Percentiles rank a stretch among this genome's conserved stretches.
Evolutionary conservation across 37 sponge, comb jelly and placozoan species (phyloP).

Genomic region (Halichondria panicea): DNA sequence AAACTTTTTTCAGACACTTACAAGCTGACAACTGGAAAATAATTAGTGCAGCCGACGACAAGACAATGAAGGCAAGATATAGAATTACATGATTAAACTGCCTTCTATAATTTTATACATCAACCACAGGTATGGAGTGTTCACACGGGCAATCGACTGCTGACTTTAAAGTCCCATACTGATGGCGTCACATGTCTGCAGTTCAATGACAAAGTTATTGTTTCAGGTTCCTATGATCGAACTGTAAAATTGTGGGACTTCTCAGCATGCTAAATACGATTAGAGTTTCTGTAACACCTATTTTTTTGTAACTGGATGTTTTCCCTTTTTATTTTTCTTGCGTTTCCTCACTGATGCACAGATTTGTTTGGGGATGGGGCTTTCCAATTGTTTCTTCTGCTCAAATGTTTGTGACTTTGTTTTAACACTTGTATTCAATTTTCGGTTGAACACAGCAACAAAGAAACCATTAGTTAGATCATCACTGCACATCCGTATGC

Average conservation of each 20-base stretch:
- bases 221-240: constrained; percentile 97
- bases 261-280: constrained; percentile 85
- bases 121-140: constrained; percentile 96
- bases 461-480: no score
- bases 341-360: no score
- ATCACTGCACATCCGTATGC: no score
- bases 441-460: no score
- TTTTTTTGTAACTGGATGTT: no score
- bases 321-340: no score
- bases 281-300: no score
- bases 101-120: no score
- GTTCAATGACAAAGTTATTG: constrained; percentile 95
- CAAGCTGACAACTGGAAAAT: constrained; percentile 98
- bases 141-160: constrained; percentile 81
- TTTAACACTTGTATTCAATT: no score
- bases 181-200: constrained; percentile 99
- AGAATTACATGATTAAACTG: not conserved
- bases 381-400: no score
- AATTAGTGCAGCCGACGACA: constrained; percentile 99
- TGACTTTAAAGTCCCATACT: constrained; percentile 92
- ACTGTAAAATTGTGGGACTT: constrained; percentile 98
- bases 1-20: constrained; percentile 75
- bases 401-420: no score
- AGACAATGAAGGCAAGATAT: constrained; percentile 91
- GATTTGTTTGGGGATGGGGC: no score